Percentiles rank a stretch among this genome's conserved stretches.
Evolutionary conservation across 2,888 invertebrate genomes (phyloP).

Genomic region (Tubulanus polymorphus): DNA sequence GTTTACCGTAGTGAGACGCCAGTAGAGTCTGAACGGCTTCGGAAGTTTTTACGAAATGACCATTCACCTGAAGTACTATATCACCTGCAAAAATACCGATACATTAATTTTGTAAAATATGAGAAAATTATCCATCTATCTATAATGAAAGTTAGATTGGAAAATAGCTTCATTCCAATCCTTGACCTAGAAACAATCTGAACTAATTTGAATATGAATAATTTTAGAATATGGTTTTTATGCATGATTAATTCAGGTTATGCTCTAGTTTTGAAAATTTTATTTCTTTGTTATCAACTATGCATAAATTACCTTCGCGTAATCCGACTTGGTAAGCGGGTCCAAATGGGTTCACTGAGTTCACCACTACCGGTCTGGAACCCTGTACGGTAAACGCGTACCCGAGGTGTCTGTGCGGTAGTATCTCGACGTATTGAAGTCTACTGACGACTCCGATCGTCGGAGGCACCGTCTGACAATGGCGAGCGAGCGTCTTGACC

Average conservation of each 20-base stretch:
- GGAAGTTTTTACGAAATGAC: slow-evolving; percentile 24
- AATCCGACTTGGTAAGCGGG: slow-evolving; percentile 44
- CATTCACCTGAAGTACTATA: slow-evolving; percentile 43
- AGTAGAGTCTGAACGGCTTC: slow-evolving; percentile 29
- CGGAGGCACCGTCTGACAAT: slow-evolving; percentile 34
- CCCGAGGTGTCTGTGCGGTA: slow-evolving; percentile 28
- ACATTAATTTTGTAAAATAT: too few relatives aligned
- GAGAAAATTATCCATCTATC: too few relatives aligned
- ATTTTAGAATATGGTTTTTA: too few relatives aligned
- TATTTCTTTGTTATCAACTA: background rate
- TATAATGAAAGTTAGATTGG: too few relatives aligned
- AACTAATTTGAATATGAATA: too few relatives aligned
- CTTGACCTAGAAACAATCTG: too few relatives aligned
- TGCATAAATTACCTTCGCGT: slow-evolving; percentile 36
- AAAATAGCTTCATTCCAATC: too few relatives aligned
- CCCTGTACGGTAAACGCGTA: slow-evolving; percentile 41
- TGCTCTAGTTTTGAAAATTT: background rate
- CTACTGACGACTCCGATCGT: slow-evolving; percentile 45
- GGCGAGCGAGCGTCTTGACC: slow-evolving; percentile 34
- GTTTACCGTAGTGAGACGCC: slow-evolving; percentile 24
- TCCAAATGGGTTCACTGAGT: slow-evolving; percentile 37
- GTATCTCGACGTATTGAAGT: slow-evolving; percentile 32
- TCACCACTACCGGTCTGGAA: slow-evolving; percentile 35
- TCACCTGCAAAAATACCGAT: slow-evolving; percentile 36
- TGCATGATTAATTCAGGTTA: too few relatives aligned